phyloP scores from a whole-genome alignment of 30 jellyfish, hydroid and myxozoan genomes.

The Pseudorhiza aurosa region DNA sequence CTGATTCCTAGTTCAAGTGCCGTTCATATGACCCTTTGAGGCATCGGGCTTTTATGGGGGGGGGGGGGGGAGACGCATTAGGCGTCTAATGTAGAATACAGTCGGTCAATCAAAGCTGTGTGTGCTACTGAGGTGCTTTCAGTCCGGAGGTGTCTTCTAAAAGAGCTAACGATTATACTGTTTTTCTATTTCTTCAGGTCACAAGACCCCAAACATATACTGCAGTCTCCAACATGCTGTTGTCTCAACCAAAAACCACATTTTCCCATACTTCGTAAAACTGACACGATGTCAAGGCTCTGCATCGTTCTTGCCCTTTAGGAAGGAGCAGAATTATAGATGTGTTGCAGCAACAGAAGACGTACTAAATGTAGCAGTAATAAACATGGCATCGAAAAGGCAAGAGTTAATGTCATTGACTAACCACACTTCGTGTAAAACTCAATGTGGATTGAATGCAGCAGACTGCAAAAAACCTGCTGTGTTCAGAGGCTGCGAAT shows the following conservation, averaged over 20 bases:
- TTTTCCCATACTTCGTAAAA: constrained; percentile 35
- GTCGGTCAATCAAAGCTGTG: too few relatives aligned
- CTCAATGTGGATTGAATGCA: constrained; percentile 62
- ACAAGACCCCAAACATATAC: background rate
- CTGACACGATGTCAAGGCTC: constrained; percentile 61
- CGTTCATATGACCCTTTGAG: too few relatives aligned
- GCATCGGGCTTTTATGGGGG: too few relatives aligned
- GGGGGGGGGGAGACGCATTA: too few relatives aligned
- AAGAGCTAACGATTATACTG: too few relatives aligned
- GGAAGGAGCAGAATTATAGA: background rate
- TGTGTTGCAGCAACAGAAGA: constrained; percentile 49
- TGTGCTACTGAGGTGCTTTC: too few relatives aligned
- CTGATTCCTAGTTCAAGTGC: too few relatives aligned
- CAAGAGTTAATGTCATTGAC: constrained; percentile 1
- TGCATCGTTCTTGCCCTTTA: background rate
- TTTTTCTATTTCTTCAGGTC: too few relatives aligned
- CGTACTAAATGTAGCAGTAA: background rate
- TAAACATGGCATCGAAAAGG: background rate
- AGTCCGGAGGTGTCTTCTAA: too few relatives aligned
- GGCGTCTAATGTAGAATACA: too few relatives aligned
- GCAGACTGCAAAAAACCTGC: constrained; percentile 55
- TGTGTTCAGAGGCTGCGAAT: constrained; percentile 5
- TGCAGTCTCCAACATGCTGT: constrained; percentile 37
- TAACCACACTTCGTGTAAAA: constrained; percentile 56
- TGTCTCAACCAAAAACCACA: constrained; percentile 42